Conservation (phyloP, 2,888 invertebrate species). For the Auanema freiburgensis region DNA sequence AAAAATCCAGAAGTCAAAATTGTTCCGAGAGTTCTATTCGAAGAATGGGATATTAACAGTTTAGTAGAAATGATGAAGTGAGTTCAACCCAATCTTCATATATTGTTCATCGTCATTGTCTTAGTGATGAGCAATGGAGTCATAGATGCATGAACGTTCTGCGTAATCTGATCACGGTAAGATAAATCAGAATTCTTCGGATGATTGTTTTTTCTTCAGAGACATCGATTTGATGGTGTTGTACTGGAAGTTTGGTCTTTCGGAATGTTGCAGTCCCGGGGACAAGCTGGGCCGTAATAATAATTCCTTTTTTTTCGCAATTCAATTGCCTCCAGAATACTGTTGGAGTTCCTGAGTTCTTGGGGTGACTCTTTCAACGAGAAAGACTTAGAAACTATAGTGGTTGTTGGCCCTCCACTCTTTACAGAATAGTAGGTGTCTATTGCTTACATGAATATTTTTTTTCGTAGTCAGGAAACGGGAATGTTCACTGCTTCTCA, state of each 20-base stretch:
- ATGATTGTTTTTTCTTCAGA: slow-evolving; percentile 67
- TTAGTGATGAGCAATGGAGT: slow-evolving; percentile 15
- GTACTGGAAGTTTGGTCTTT: slow-evolving; percentile 89
- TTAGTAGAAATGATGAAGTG: slow-evolving; percentile 52
- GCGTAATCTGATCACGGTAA: slow-evolving; percentile 12
- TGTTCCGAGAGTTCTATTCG: slow-evolving; percentile 87
- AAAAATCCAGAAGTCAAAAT: slow-evolving; percentile 56
- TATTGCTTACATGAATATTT: not conserved
- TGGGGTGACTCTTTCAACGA: slow-evolving; percentile 39
- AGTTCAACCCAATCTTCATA: not conserved
- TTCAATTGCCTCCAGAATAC: slow-evolving; percentile 17
- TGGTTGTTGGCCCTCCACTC: slow-evolving; percentile 47
- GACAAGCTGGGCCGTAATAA: slow-evolving; percentile 49
- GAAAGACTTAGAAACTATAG: slow-evolving; percentile 29
- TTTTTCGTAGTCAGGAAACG: slow-evolving; percentile 25
- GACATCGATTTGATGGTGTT: slow-evolving; percentile 83
- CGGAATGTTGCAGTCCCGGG: slow-evolving; percentile 68
- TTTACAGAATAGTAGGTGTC: slow-evolving; percentile 10
- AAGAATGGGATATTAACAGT: slow-evolving; percentile 80
- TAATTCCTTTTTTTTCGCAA: not conserved
- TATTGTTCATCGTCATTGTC: not conserved
- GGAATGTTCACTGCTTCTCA: slow-evolving; percentile 31
- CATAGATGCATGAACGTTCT: slow-evolving; percentile 18
- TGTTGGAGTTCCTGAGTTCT: slow-evolving; percentile 30
- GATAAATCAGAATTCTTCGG: not conserved